Evolutionary conservation across 1,140 invertebrate genomes (phyloP).

Genomic region (Aleiodes sp.): DNA sequence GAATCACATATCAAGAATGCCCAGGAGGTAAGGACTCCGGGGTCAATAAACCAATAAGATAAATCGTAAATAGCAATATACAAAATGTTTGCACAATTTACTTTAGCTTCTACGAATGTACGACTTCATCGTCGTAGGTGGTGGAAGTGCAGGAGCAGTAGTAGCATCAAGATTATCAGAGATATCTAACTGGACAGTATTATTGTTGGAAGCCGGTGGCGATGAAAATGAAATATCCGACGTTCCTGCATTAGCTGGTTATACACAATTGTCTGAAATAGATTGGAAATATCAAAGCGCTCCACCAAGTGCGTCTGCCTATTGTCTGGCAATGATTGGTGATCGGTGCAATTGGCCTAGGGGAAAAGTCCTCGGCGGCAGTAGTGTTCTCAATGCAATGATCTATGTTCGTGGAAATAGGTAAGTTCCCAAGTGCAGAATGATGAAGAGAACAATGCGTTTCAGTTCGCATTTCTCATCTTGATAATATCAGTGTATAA

Average conservation of each 20-base stretch:
- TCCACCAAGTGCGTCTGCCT: slow-evolving; percentile 77
- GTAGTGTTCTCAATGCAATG: slow-evolving; percentile 95
- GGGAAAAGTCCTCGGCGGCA: slow-evolving; percentile 91
- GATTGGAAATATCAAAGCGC: slow-evolving; percentile 95
- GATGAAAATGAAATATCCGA: slow-evolving; percentile 85
- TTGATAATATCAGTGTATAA: too few relatives aligned
- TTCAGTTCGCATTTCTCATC: too few relatives aligned
- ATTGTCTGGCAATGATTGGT: slow-evolving; percentile 84
- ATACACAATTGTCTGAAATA: slow-evolving; percentile 80
- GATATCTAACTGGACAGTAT: slow-evolving; percentile 78
- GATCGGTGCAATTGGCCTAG: slow-evolving; percentile 89
- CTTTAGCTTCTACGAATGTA: slow-evolving; percentile 77
- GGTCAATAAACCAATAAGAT: slow-evolving; percentile 1
- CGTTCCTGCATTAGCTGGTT: slow-evolving; percentile 79
- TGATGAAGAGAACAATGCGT: too few relatives aligned
- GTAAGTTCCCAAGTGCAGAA: slow-evolving; percentile 42
- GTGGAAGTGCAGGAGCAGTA: slow-evolving; percentile 91
- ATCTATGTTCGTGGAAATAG: slow-evolving; percentile 93
- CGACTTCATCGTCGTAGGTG: slow-evolving; percentile 89
- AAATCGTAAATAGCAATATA: background rate
- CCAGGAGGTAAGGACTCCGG: slow-evolving; percentile 69
- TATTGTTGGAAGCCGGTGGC: slow-evolving; percentile 85
- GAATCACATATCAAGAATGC: slow-evolving; percentile 79
- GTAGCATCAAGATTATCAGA: slow-evolving; percentile 88
- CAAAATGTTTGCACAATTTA: slow-evolving; percentile 2